A percentile compares a stretch with the other conserved stretches of the same genome.
Evolutionary conservation across 2,113 vertebrate genomes (phyloP).

Genomic region (Salvator merianae): DNA sequence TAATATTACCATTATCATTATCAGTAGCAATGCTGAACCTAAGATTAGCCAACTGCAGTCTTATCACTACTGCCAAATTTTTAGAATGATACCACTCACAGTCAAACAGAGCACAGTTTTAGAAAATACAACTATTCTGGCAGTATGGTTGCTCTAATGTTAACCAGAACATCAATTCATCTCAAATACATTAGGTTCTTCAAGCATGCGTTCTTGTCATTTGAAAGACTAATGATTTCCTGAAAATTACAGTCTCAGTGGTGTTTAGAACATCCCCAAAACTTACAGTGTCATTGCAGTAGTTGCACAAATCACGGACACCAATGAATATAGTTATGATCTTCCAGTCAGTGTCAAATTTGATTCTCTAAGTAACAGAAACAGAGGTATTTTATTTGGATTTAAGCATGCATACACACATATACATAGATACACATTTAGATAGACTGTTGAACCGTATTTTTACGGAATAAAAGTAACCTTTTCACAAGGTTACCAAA

Average conservation of each 20-base stretch:
- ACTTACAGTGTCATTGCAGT: conserved; percentile 86
- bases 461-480: neutral
- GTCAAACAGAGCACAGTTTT: too few relatives aligned
- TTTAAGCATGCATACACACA: neutral
- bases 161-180: too few relatives aligned
- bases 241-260: neutral
- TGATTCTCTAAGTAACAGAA: conserved; percentile 76
- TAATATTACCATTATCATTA: too few relatives aligned
- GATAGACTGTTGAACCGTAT: too few relatives aligned
- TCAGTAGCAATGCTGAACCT: too few relatives aligned
- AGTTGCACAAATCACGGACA: conserved; percentile 85
- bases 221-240: neutral
- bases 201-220: neutral
- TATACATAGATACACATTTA: too few relatives aligned
- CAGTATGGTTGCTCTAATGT: too few relatives aligned
- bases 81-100: too few relatives aligned
- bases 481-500: neutral
- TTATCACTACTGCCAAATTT: too few relatives aligned
- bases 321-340: conserved; percentile 89
- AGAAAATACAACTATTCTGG: too few relatives aligned
- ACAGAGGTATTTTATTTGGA: conserved; percentile 20
- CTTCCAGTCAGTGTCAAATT: conserved; percentile 90
- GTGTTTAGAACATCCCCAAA: neutral
- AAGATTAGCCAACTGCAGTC: too few relatives aligned
- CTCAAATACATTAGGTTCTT: neutral